phyloP scores from a whole-genome alignment of 2,797 vertebrate genomes.

The Apodemus agrarius region DNA sequence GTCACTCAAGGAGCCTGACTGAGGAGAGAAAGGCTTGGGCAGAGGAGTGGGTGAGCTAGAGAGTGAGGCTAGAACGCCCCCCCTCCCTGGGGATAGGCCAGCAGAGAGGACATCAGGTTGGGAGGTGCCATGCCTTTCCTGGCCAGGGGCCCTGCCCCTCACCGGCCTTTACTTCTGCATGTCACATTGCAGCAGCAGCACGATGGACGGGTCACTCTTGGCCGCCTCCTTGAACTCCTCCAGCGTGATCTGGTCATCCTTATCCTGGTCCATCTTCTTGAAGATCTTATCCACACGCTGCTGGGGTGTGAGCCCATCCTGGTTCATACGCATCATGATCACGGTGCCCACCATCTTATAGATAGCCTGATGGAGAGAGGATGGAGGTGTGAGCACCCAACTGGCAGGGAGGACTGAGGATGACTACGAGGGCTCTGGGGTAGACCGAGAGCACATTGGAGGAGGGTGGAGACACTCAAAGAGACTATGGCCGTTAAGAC shows the following conservation, averaged over 20 bases:
- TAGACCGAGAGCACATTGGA: background rate
- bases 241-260: conserved; percentile 97
- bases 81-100: background rate
- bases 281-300: conserved; percentile 99
- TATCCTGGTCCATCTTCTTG: conserved; percentile 99
- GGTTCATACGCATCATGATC: conserved; percentile 99
- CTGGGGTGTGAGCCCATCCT: conserved; percentile 97
- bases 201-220: conserved; percentile 97
- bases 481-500: background rate
- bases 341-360: conserved; percentile 99
- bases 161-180: conserved; percentile 94
- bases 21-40: conserved; percentile 53
- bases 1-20: conserved; percentile 48
- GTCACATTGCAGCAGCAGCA: conserved; percentile 97
- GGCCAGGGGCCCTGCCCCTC: conserved; percentile 55
- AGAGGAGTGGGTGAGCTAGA: conserved; percentile 60
- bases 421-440: background rate
- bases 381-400: conserved; percentile 13
- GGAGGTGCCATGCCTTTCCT: conserved; percentile 14
- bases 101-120: conserved; percentile 48
- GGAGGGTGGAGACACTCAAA: background rate
- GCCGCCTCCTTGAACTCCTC: conserved; percentile 99
- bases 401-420: background rate
- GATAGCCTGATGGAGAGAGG: conserved; percentile 90
- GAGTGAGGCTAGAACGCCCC: conserved; percentile 53